Base-by-base conservation (phyloP, 2,113 vertebrate genomes). In the Caranx ignobilis region DNA sequence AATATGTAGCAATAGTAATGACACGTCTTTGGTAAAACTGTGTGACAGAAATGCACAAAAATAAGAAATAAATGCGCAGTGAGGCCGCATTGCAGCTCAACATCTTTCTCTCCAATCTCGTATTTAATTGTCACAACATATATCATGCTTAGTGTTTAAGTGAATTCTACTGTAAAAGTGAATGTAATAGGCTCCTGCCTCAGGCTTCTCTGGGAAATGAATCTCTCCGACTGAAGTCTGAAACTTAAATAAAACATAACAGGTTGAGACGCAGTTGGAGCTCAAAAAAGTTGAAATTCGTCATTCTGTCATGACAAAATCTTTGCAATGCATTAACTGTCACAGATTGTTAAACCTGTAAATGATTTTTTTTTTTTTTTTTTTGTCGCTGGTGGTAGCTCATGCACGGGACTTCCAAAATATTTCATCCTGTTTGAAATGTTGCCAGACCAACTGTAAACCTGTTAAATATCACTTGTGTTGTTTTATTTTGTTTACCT, bases 401-500 rank as follows among this genome's bases (percentile, higher is more conserved):
- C 37, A 61, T 26, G 59, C 16, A 19, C 21, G 7, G 3, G 18
- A 26, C 34, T 41, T 57, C 18, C 19, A 55, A 71, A 64, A 62
- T 70, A 31, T 31, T 39, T 56, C 13, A 56, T 61, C 47, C 15
- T 8, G 32, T 62, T 79, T 73, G 57, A 75, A 70, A 76, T 65
- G 45, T 75, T 45, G 21, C 66, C 75, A 72, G 39, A 63, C 34
- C 12, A 10, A 45, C 37, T 50, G 8, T 66, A 66, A 76, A 71
- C 55, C 57, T 65, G 45, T 35, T 65, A 55, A 59, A 82, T 73
- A 63, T 64, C 13, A 63, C 78, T 67, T 83, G 75, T 64, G 64
- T 74, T 76, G 79, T 87, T 87, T 79, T 75, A 81, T 72, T 87
- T 57, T 79, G 61, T 91, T 83, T 83, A 86, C 86, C 82, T 85